Evolutionary conservation across 2,113 vertebrate species (phyloP).

Genomic region (Bagarius yarrelli): DNA sequence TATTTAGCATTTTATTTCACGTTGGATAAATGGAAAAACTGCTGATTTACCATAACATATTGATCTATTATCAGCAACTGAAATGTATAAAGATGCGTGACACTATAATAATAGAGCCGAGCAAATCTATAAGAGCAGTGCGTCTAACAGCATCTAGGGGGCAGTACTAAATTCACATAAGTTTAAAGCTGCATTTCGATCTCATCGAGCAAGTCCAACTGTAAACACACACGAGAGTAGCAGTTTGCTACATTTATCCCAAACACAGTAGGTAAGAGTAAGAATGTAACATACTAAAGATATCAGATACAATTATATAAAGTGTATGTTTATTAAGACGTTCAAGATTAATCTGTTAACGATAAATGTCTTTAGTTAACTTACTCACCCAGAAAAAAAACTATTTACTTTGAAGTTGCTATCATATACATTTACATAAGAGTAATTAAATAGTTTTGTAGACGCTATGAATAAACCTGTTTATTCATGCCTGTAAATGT

Average conservation of each 20-base stretch:
- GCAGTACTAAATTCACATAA: background rate
- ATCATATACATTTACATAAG: no score
- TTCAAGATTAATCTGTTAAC: background rate
- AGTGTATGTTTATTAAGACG: no score
- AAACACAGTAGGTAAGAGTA: no score
- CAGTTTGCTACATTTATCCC: background rate
- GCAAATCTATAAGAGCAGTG: background rate
- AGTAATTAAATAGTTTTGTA: background rate
- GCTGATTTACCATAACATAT: no score
- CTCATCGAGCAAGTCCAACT: conserved; percentile 27
- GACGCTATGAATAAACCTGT: background rate
- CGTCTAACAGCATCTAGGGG: conserved; percentile 1
- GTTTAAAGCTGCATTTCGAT: background rate
- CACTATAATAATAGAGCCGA: background rate
- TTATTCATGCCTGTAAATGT: background rate
- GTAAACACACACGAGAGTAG: background rate
- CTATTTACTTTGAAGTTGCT: background rate
- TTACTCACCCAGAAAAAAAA: no score
- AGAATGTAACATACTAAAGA: no score
- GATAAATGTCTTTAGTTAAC: background rate
- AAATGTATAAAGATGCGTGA: background rate
- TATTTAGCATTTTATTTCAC: background rate
- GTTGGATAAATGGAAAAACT: background rate
- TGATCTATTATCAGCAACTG: background rate
- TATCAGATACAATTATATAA: no score